Conservation (phyloP, 2,888 invertebrate species). For the Epistrophe eligans region DNA sequence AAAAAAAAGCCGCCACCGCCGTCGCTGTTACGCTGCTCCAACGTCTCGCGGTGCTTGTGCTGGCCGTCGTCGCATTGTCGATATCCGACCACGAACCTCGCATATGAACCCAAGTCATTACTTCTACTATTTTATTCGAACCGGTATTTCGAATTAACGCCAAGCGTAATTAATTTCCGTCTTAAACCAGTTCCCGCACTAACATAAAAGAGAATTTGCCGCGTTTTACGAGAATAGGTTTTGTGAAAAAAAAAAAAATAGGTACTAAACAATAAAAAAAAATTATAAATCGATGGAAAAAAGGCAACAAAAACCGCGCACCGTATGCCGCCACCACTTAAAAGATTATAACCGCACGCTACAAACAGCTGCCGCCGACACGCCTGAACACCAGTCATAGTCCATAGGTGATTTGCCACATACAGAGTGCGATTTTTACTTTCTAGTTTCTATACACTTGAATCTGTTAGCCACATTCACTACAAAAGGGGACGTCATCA, state of each 20-base stretch:
- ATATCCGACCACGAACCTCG: slow-evolving; percentile 43
- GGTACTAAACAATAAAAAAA: slow-evolving; percentile 39
- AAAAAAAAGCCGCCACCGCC: slow-evolving; percentile 49
- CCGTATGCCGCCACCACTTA: slow-evolving; percentile 66
- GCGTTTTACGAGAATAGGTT: slow-evolving; percentile 68
- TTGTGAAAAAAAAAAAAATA: slow-evolving; percentile 47
- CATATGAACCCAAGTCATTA: slow-evolving; percentile 53
- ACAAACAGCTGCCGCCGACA: slow-evolving; percentile 58
- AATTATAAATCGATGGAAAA: slow-evolving; percentile 54
- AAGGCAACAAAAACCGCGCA: slow-evolving; percentile 55
- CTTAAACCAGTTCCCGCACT: slow-evolving; percentile 75
- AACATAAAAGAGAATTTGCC: slow-evolving; percentile 73
- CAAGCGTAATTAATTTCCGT: slow-evolving; percentile 78
- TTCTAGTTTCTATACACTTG: slow-evolving; percentile 53
- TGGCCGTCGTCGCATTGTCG: background rate
- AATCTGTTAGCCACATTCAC: slow-evolving; percentile 49
- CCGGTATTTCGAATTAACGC: slow-evolving; percentile 77
- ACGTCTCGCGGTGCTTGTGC: background rate
- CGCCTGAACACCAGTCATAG: slow-evolving; percentile 55
- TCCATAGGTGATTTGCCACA: slow-evolving; percentile 63
- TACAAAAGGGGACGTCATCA: slow-evolving; percentile 28
- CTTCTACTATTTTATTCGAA: slow-evolving; percentile 61
- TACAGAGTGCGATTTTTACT: slow-evolving; percentile 52
- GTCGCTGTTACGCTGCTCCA: background rate
- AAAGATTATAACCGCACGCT: slow-evolving; percentile 63